Conservation (phyloP, 2,888 invertebrate genomes). For the Acanthopleura granulata region DNA sequence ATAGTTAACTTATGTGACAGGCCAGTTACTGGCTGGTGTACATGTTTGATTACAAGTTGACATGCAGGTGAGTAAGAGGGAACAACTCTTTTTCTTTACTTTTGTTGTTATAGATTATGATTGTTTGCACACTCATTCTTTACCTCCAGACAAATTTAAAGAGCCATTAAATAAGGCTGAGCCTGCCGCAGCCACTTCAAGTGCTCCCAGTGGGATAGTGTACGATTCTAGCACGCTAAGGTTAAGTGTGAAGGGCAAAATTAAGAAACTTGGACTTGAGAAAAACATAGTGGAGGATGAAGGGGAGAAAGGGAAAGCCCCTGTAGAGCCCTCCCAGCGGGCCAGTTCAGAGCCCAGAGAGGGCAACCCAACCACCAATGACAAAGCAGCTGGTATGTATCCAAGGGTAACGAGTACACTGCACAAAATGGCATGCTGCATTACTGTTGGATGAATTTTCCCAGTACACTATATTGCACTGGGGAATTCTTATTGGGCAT, state of each 20-base stretch:
- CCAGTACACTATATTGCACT: neutral
- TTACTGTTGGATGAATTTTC: too few relatives aligned
- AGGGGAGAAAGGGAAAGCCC: neutral
- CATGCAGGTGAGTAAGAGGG: too few relatives aligned
- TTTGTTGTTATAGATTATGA: too few relatives aligned
- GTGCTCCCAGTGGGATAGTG: neutral
- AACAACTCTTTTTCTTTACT: too few relatives aligned
- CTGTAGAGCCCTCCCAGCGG: neutral
- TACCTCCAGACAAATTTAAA: too few relatives aligned
- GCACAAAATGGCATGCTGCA: too few relatives aligned
- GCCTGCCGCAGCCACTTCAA: neutral
- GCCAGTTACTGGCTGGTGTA: too few relatives aligned
- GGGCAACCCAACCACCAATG: neutral
- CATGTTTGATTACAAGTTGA: too few relatives aligned
- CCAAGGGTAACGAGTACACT: too few relatives aligned
- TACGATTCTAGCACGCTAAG: slow-evolving; percentile 15
- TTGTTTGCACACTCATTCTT: too few relatives aligned
- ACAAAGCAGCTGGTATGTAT: neutral
- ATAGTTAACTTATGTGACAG: too few relatives aligned
- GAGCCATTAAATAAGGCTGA: too few relatives aligned
- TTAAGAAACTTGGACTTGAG: slow-evolving; percentile 14
- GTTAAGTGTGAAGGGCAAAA: slow-evolving; percentile 13
- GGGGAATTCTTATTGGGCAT: neutral
- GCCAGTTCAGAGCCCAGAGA: neutral
- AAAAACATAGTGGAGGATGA: slow-evolving; percentile 7